Evolutionary conservation across 2,113 vertebrate genomes (phyloP).

Genomic region (Fulmarus glacialis): DNA sequence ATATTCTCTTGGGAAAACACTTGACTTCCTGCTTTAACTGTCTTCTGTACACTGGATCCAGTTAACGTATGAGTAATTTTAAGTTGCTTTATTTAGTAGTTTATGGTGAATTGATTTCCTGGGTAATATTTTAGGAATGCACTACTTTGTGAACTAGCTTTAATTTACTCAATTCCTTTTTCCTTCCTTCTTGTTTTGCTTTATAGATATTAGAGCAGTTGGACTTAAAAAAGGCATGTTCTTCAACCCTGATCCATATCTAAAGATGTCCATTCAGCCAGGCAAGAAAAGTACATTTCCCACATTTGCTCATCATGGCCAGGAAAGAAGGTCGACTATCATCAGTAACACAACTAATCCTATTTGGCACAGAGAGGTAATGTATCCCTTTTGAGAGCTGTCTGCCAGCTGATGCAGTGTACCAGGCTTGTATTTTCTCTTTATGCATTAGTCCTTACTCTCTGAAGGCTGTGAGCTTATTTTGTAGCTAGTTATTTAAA

Average conservation of each 20-base stretch:
- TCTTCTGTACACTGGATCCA: background rate
- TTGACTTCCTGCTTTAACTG: background rate
- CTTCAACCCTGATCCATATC: slow-evolving; percentile 98
- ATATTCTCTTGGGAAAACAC: background rate
- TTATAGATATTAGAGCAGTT: slow-evolving; percentile 89
- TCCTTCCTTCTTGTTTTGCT: slow-evolving; percentile 11
- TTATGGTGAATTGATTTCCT: background rate
- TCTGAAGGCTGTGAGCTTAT: background rate
- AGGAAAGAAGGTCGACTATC: slow-evolving; percentile 93
- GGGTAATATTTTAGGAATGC: slow-evolving; percentile 11
- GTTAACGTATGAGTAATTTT: background rate
- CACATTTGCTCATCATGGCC: slow-evolving; percentile 94
- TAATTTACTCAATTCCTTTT: slow-evolving; percentile 2
- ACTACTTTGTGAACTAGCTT: background rate
- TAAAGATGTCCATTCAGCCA: slow-evolving; percentile 99
- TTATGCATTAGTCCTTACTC: background rate
- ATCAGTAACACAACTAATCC: slow-evolving; percentile 98
- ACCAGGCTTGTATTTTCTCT: background rate
- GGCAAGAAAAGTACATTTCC: slow-evolving; percentile 96
- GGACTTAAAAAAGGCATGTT: slow-evolving; percentile 99
- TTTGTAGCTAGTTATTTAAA: slow-evolving; percentile 9
- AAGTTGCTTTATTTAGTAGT: background rate
- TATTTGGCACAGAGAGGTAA: slow-evolving; percentile 96
- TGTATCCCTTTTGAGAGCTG: background rate
- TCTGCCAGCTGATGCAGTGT: background rate